These are phyloP conservation scores for Proisotoma minuta DNA, from an alignment of 2,888 invertebrate genomes.

Conservation along the genomic window DNA sequence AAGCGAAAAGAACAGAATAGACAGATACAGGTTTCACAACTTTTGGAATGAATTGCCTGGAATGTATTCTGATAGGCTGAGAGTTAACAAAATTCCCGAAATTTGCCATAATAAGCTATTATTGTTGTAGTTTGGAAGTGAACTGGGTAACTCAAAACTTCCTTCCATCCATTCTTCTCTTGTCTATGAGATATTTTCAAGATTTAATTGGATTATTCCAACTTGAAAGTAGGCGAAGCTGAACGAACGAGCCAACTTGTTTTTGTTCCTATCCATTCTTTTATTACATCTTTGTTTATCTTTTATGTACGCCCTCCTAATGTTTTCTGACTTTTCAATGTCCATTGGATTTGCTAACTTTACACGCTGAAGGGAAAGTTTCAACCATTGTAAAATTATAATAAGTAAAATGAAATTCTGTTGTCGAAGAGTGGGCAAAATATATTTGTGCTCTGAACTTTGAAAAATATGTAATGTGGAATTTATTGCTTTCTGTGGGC, in stretches of 20 bases:
- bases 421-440: too few relatives aligned
- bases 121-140: not conserved
- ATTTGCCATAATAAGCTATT: not conserved
- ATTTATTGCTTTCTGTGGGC: too few relatives aligned
- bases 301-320: not conserved
- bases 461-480: too few relatives aligned
- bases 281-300: not conserved
- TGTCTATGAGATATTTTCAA: slow-evolving; percentile 3
- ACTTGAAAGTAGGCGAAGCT: slow-evolving; percentile 6
- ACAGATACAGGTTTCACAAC: not conserved
- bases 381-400: too few relatives aligned
- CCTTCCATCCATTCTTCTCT: not conserved
- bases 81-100: not conserved
- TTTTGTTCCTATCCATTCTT: slow-evolving; percentile 1
- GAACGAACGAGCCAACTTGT: not conserved
- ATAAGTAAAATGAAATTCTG: too few relatives aligned
- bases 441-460: too few relatives aligned
- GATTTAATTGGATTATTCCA: slow-evolving; percentile 8
- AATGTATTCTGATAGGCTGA: not conserved
- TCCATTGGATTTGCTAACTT: not conserved
- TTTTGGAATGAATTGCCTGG: not conserved
- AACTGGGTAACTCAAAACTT: not conserved
- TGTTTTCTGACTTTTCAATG: not conserved
- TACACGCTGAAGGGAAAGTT: too few relatives aligned
- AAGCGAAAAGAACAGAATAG: slow-evolving; percentile 1